Percentiles rank a stretch among this genome's conserved stretches.
These are phyloP conservation scores for Platyscelio sp. DNA, from an alignment of 2,888 invertebrate species.

Conservation along the genomic window DNA sequence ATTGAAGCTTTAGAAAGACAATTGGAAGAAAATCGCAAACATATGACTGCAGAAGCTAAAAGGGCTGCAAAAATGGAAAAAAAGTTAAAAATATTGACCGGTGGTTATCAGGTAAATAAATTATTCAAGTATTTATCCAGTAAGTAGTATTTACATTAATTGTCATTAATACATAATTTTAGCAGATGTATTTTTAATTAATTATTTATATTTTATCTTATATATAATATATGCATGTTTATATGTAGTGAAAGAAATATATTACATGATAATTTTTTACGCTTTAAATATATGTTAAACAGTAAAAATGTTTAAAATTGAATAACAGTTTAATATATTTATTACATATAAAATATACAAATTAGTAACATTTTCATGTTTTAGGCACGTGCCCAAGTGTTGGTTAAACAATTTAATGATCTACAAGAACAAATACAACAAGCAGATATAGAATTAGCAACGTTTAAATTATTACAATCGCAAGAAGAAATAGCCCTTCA, in stretches of 20 bases:
- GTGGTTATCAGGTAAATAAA: conserved; percentile 91
- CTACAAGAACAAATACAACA: conserved; percentile 96
- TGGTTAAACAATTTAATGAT: conserved; percentile 95
- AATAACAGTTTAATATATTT: no score
- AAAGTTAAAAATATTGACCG: conserved; percentile 97
- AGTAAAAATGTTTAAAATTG: no score
- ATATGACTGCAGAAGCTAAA: conserved; percentile 99
- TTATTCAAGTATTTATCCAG: no score
- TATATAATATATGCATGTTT: no score
- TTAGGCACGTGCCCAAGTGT: conserved; percentile 91
- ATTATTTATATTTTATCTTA: no score
- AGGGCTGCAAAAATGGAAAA: conserved; percentile 99
- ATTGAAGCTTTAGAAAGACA: conserved; percentile 96
- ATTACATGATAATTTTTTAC: no score
- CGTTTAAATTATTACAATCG: conserved; percentile 95
- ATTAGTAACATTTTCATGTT: conserved; percentile 70
- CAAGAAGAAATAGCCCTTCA: conserved; percentile 97
- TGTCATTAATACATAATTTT: no score
- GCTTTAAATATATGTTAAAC: no score
- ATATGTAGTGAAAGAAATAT: no score
- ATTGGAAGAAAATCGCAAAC: conserved; percentile 96
- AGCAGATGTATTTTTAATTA: no score
- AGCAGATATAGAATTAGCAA: conserved; percentile 94
- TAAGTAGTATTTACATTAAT: no score
- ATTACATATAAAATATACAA: no score